Base-by-base conservation (phyloP, 2,113 vertebrate genomes). In the Polyodon spathula region DNA sequence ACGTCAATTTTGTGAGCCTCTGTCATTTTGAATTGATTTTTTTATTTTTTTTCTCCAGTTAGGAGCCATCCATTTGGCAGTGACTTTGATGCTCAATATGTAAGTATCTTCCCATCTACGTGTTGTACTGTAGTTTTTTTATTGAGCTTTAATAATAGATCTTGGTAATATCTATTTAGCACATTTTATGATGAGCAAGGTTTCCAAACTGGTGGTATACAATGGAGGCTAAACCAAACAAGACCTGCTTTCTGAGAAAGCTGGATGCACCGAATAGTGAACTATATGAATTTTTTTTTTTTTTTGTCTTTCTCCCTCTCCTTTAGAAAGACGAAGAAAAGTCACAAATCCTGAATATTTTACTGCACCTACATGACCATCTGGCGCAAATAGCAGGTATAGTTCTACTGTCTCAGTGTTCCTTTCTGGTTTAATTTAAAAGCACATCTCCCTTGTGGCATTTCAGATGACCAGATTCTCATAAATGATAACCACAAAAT, bases 361-460 rank as follows among this genome's bases (percentile, higher is more conserved):
- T 98, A 61, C 89, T 94, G 68, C 89, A 78, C 59, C 90, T 98
- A 54, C 95, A 98, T 58, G 90, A 97, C 71, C 91, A 92, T 69
- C 76, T 98, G 85, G 92, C 94, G 61, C 76, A 85, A 66, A 80
- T 93, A 67, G 94, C 95, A 80, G 95, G 95, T 98, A 90, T 27
- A 73, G 65, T 71, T 41, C 70, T 39, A 5, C 54, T 1, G 17
- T 27, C 2, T 12, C 38, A 16, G 7, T 27, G 8, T 42, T 43
- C 6, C 15, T 58, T 58, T 58, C 14, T 58, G 10, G 39, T n/a
- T 17, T 11, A 4, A 17, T 57, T 12, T 39, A 27, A 16, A 37
- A 10, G 15, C 37, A 27, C 16, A 37, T 37, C 53, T 44, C 27
- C 27, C 27, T 27, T 27, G 27, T 27, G 27, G 27, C 27, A 27